Conservation (phyloP, 2,113 vertebrate species). For the Connochaetes taurinus region DNA sequence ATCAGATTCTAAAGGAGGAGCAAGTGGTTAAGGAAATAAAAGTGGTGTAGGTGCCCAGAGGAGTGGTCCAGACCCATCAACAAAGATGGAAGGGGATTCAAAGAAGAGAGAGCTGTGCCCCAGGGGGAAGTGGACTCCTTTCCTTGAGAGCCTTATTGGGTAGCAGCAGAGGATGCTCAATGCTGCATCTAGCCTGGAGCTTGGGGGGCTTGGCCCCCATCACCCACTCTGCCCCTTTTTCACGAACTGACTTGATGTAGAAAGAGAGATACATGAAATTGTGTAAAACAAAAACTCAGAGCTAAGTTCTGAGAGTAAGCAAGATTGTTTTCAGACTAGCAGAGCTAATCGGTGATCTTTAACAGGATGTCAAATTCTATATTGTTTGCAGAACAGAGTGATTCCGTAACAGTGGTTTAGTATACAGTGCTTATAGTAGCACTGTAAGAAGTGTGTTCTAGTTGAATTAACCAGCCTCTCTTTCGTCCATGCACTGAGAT, state of each 20-base stretch:
- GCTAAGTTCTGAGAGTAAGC: not conserved
- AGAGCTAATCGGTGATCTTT: constrained; percentile 11
- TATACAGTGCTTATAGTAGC: not conserved
- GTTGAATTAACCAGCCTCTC: not conserved
- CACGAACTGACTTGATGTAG: not conserved
- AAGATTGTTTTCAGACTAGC: not conserved
- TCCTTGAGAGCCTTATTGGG: not conserved
- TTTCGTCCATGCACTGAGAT: not conserved
- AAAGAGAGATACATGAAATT: not conserved
- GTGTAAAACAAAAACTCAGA: not conserved
- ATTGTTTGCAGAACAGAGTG: constrained; percentile 22
- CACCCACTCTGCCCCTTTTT: not conserved
- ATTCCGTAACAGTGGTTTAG: not conserved
- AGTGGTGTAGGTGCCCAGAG: fast-evolving
- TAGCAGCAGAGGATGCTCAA: not conserved
- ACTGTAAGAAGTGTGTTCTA: not conserved
- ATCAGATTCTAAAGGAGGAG: not conserved
- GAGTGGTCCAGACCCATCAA: not conserved
- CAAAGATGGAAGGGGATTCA: not conserved
- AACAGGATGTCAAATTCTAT: not conserved
- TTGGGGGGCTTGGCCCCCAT: not conserved
- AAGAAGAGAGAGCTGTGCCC: not conserved
- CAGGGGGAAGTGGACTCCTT: not conserved
- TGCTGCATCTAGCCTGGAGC: not conserved
- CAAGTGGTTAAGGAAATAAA: not conserved